Evolutionary conservation across 1,140 invertebrate species (phyloP).

Genomic region (Thaumetopoea pityocampa): DNA sequence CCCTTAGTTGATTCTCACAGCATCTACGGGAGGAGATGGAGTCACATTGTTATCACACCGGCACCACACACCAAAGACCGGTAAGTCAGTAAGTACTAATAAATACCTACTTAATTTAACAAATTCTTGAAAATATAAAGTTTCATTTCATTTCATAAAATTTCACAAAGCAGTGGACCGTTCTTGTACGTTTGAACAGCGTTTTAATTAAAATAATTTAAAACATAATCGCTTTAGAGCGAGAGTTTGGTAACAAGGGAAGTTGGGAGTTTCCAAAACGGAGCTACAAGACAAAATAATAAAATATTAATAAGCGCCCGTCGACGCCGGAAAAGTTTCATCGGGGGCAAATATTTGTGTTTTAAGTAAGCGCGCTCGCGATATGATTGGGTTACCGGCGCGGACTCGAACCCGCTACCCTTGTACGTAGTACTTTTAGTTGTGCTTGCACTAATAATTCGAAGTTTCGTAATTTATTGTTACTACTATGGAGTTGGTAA

Average conservation of each 20-base stretch:
- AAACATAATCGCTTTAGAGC: slow-evolving; percentile 74
- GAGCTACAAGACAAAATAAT: slow-evolving; percentile 73
- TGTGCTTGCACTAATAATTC: slow-evolving; percentile 14
- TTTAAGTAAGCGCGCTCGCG: slow-evolving; percentile 65
- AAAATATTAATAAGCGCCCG: slow-evolving; percentile 74
- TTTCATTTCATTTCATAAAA: slow-evolving; percentile 16
- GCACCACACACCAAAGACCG: no score
- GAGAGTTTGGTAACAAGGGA: slow-evolving; percentile 63
- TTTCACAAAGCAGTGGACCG: slow-evolving; percentile 29
- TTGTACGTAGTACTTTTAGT: slow-evolving; percentile 16
- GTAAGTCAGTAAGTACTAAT: neutral
- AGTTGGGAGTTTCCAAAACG: slow-evolving; percentile 66
- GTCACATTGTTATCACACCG: no score
- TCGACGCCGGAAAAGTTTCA: slow-evolving; percentile 71
- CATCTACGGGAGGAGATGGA: no score
- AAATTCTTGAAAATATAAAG: slow-evolving; percentile 1
- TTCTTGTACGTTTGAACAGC: slow-evolving; percentile 60
- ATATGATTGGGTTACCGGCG: slow-evolving; percentile 55
- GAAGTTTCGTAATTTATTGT: slow-evolving; percentile 1
- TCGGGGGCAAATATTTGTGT: slow-evolving; percentile 69
- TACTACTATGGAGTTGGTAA: neutral
- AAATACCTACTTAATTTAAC: neutral
- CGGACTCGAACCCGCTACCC: slow-evolving; percentile 30
- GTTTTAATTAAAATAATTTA: slow-evolving; percentile 75
- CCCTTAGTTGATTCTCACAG: no score